Percentiles rank a stretch among this genome's conserved stretches.
Evolutionary conservation across 2,797 vertebrate species (phyloP).

Genomic region (Mergus octosetaceus): DNA sequence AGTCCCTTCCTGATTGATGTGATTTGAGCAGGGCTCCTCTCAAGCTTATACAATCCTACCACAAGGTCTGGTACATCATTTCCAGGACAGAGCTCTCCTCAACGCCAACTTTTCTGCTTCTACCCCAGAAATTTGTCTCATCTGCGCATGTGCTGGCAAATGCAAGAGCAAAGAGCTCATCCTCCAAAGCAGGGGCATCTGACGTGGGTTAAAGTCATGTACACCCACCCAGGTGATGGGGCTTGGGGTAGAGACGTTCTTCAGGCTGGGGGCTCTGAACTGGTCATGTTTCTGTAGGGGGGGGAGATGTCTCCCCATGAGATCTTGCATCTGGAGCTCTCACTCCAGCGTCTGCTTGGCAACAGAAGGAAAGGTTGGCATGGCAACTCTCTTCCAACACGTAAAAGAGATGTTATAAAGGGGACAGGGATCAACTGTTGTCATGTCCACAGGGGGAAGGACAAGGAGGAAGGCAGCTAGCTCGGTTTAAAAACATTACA

Average conservation of each 20-base stretch:
- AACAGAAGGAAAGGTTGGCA: slow-evolving; percentile 56
- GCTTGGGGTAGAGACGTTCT: fast-evolving
- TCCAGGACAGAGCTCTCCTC: neutral
- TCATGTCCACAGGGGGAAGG: slow-evolving; percentile 13
- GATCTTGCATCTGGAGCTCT: neutral
- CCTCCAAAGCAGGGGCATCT: neutral
- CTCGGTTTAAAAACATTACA: neutral
- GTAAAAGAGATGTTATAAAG: neutral
- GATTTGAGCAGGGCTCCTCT: fast-evolving
- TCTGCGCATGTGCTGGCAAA: fast-evolving
- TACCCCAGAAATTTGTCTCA: fast-evolving
- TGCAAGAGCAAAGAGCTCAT: neutral
- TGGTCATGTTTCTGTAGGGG: fast-evolving
- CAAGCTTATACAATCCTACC: neutral
- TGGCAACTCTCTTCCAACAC: slow-evolving; percentile 21
- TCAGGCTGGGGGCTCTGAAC: fast-evolving
- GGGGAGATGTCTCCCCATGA: neutral
- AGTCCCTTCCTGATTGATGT: neutral
- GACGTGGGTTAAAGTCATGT: neutral
- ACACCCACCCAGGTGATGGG: neutral
- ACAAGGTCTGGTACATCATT: fast-evolving
- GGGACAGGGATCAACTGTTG: slow-evolving; percentile 28
- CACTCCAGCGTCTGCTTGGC: slow-evolving; percentile 31
- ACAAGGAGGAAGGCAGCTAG: neutral
- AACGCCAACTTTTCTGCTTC: neutral